Conservation (phyloP, 2,113 vertebrate species). For the Noturus placidus region DNA sequence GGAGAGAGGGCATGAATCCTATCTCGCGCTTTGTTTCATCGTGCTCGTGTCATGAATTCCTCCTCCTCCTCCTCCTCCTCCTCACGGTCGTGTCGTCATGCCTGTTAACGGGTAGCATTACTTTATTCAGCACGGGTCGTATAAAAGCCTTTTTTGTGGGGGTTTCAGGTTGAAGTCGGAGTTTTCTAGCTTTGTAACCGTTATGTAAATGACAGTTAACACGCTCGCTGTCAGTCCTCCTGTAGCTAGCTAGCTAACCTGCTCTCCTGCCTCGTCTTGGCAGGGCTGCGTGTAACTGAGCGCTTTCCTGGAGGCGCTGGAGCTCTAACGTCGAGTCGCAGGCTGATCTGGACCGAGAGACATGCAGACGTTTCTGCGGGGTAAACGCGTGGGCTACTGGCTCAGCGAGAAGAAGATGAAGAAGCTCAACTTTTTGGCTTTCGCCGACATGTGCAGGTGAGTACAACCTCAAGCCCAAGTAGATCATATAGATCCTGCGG, state of each 20-base stretch:
- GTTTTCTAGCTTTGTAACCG: not conserved
- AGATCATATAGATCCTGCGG: not conserved
- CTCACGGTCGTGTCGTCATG: not conserved
- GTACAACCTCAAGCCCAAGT: not conserved
- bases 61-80: not conserved
- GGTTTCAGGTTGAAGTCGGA: not conserved
- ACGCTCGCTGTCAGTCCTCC: not conserved
- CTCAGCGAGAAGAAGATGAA: constrained; percentile 98
- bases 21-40: too few relatives aligned
- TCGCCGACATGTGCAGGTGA: constrained; percentile 94
- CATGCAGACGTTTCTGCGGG: constrained; percentile 96
- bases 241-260: not conserved
- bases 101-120: not conserved
- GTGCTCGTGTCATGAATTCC: not conserved
- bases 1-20: not conserved
- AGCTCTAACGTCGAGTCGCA: constrained; percentile 52
- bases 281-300: constrained; percentile 40
- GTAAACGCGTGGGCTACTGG: constrained; percentile 94
- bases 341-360: constrained; percentile 54
- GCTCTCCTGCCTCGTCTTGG: constrained; percentile 11
- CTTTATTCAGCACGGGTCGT: not conserved
- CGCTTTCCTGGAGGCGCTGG: constrained; percentile 51
- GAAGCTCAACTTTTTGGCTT: constrained; percentile 96
- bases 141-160: too few relatives aligned
- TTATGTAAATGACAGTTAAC: not conserved